phyloP scores from a whole-genome alignment of 2,797 vertebrate species.

The Lepus oiostolus region DNA sequence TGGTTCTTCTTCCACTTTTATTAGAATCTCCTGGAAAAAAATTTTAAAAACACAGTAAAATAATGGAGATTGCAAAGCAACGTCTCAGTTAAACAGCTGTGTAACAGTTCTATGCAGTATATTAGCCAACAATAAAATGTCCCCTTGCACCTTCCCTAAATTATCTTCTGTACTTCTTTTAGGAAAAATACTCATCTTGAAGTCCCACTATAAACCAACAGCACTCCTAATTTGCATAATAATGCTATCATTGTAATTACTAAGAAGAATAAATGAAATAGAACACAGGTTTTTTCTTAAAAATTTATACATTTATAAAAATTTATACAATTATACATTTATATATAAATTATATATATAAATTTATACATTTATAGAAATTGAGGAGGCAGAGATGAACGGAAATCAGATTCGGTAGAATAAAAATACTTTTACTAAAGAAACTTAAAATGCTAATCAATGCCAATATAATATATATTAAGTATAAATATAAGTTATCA shows the following conservation, averaged over 20 bases:
- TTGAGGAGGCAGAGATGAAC: too few species aligned
- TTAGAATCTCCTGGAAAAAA: too few species aligned
- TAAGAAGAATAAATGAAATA: conserved; percentile 32
- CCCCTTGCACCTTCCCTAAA: background rate
- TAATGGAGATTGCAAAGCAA: too few species aligned
- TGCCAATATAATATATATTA: conserved; percentile 14
- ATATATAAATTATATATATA: background rate
- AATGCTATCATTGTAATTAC: background rate
- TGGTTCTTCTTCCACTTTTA: too few species aligned
- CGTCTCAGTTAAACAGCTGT: too few species aligned
- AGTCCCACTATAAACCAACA: background rate
- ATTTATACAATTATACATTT: background rate
- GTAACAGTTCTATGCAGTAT: background rate
- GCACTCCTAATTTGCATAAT: background rate
- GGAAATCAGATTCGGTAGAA: background rate
- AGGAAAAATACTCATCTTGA: conserved; percentile 60
- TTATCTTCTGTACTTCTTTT: background rate
- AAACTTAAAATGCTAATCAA: conserved; percentile 24
- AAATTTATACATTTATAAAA: background rate
- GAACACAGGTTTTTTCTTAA: background rate
- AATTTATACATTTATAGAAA: background rate
- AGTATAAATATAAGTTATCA: conserved; percentile 21
- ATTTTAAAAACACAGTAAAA: too few species aligned
- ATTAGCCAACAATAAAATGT: background rate
- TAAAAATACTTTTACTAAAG: conserved; percentile 47